phyloP scores from a whole-genome alignment of 2,797 vertebrate species.

The Pristis pectinata region DNA sequence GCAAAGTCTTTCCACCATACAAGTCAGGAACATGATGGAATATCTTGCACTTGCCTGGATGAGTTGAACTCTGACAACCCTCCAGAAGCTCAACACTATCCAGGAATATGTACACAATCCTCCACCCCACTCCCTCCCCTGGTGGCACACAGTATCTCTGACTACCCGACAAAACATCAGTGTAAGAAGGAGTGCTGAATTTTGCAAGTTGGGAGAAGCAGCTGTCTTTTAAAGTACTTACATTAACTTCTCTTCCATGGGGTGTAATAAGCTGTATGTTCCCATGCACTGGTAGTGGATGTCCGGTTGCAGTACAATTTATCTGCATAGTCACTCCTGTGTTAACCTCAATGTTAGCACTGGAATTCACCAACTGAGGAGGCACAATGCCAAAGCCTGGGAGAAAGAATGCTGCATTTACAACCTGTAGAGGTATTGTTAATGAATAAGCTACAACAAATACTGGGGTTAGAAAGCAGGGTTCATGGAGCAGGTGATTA shows the following conservation, averaged over 20 bases:
- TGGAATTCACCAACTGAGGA: constrained; percentile 60
- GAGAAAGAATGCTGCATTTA: constrained; percentile 33
- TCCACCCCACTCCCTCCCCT: no score
- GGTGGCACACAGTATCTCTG: no score
- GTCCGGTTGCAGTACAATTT: constrained; percentile 63
- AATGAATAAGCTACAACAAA: not conserved
- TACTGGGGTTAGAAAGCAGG: not conserved
- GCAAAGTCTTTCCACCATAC: no score
- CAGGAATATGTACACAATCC: no score
- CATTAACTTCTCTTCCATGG: constrained; percentile 62
- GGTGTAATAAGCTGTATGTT: constrained; percentile 70
- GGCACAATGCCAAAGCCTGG: constrained; percentile 56
- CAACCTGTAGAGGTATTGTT: not conserved
- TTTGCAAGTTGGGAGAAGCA: not conserved
- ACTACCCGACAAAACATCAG: not conserved
- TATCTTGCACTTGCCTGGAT: no score
- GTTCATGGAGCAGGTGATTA: not conserved
- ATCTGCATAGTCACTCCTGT: constrained; percentile 55
- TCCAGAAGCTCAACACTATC: no score
- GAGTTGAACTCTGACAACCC: no score
- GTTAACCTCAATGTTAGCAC: constrained; percentile 63
- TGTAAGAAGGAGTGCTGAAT: not conserved
- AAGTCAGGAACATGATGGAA: no score
- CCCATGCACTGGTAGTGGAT: constrained; percentile 63
- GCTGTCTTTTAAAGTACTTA: constrained; percentile 46